These are phyloP conservation scores for Solenopsis invicta DNA, from an alignment of 1,140 invertebrate genomes.

Conservation along the genomic window DNA sequence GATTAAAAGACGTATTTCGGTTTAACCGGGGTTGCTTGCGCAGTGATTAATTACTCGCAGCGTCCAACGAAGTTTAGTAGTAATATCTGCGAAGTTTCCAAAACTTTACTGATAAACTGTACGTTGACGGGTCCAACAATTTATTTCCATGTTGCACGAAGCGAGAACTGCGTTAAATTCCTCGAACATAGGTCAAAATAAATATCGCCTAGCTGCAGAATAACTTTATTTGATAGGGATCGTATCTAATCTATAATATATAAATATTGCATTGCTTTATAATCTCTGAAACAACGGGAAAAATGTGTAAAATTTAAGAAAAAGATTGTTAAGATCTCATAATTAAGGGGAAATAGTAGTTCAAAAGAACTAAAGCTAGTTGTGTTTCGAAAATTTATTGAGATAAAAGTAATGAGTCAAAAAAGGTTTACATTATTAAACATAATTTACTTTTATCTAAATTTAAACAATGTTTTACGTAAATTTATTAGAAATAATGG, in stretches of 20 bases:
- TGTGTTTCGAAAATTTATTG: too few species aligned
- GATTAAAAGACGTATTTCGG: slow-evolving; percentile 50
- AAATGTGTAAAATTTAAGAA: background rate
- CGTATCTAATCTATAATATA: background rate
- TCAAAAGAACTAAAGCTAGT: too few species aligned
- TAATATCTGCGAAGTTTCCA: slow-evolving; percentile 60
- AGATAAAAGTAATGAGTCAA: too few species aligned
- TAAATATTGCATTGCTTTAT: background rate
- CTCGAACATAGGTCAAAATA: slow-evolving; percentile 25
- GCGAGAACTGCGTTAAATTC: slow-evolving; percentile 42
- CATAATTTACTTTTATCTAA: too few species aligned
- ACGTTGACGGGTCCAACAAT: slow-evolving; percentile 60
- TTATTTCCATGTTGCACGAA: slow-evolving; percentile 63
- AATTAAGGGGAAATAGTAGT: background rate
- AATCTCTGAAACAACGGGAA: background rate
- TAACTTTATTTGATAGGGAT: background rate
- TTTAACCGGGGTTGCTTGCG: slow-evolving; percentile 20
- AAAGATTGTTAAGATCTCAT: background rate
- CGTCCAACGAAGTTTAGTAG: slow-evolving; percentile 46
- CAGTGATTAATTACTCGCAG: slow-evolving; percentile 55
- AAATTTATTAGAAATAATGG: too few species aligned
- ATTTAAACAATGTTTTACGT: too few species aligned
- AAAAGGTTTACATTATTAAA: too few species aligned
- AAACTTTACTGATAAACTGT: slow-evolving; percentile 63
- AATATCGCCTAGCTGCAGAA: slow-evolving; percentile 2